Evolutionary conservation across 2,113 vertebrate genomes (phyloP).

Genomic region (Pundamilia nyererei): DNA sequence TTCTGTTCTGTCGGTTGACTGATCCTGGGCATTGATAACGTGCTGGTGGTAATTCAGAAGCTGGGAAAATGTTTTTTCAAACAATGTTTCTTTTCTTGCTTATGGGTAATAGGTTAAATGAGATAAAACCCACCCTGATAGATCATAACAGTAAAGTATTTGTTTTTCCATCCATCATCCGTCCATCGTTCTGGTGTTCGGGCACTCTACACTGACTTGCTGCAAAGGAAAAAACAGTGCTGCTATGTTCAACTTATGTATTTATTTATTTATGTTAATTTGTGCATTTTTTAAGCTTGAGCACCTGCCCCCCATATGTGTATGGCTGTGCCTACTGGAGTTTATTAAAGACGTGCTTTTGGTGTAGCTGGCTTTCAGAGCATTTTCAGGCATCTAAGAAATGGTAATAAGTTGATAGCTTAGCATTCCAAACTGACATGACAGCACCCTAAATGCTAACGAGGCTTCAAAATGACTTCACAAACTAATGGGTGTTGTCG

Average conservation of each 20-base stretch:
- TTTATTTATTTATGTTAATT: background rate
- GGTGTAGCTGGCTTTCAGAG: background rate
- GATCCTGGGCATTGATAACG: background rate
- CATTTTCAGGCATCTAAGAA: background rate
- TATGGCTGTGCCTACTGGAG: background rate
- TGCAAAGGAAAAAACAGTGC: background rate
- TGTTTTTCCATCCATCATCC: rapidly evolving
- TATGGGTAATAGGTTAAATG: background rate
- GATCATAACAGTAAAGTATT: background rate
- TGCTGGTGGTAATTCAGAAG: background rate
- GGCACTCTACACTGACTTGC: background rate
- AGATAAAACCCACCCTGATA: background rate
- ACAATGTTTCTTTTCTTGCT: background rate
- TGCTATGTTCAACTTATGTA: rapidly evolving
- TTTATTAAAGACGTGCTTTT: background rate
- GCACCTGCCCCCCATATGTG: rapidly evolving
- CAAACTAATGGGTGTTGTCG: background rate
- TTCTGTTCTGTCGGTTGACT: background rate
- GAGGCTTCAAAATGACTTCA: background rate
- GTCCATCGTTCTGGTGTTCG: rapidly evolving
- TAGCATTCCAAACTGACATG: background rate
- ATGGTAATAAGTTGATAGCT: background rate
- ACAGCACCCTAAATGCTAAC: background rate
- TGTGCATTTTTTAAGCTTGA: background rate
- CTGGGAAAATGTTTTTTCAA: background rate